Evolutionary conservation across 2,797 vertebrate genomes (phyloP), one percentile per base, ranked within the genome.

Genomic region (Peromyscus aztecus): DNA sequence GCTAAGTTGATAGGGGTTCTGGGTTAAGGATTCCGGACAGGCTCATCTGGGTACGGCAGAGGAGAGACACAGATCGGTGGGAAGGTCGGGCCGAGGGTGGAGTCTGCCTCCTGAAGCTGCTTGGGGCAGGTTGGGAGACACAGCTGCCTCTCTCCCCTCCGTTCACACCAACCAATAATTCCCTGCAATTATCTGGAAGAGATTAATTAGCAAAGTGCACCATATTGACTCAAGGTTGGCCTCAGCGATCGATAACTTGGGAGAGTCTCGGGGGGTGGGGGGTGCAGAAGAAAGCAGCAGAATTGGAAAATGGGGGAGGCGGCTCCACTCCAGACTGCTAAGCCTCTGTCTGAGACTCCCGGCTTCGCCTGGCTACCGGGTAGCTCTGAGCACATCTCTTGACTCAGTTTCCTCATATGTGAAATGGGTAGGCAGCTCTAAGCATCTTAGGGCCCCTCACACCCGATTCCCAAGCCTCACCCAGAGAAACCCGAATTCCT

Each of bases 121-220:
- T 55, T 69, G 9, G 34, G 75, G 46, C 65, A 75, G 85, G 37
- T 57, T 1, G 10, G 11, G n/a, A 46, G 24, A 59, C 82, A 29
- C 49, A 86, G 84, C 88, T 61, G 63, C 71, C 40, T 94, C 86
- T 84, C 59, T 40, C 87, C 2, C 63, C 82, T 55, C 7, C 55
- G 2, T 91, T 94, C 92, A 88, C 91, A 78, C 89, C 34, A 59
- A 85, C 97, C 94, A 31, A 97, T 95, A 2, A 2, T 95, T 81
- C 81, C 46, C 95, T 89, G 82, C 49, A 5, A 40, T 80, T 96
- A 77, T 78, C 57, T 88, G 80, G 96, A 92, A 97, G 97, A 98
- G 97, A 98, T 97, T 97, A 97, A 98, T 98, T 97, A 98, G 96
- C 86, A 55, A 95, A 98, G 97, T 93, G 96, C 86, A 90, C 84